Evolutionary conservation across 2,888 invertebrate genomes (phyloP), one percentile per base, ranked within the genome.

Genomic region (Zaprionus obscuricornis): DNA sequence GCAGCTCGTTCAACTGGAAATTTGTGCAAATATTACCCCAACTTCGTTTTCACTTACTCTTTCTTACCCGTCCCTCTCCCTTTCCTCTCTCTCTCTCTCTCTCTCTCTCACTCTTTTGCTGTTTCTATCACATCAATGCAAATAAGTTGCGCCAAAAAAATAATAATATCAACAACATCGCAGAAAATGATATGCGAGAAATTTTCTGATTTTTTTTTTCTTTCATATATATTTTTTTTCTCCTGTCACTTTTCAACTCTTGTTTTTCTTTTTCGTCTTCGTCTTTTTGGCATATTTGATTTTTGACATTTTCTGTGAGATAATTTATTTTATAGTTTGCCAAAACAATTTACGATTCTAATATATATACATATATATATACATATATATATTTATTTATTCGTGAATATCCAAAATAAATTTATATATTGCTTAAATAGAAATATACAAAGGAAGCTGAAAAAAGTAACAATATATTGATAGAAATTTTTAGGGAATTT

Each of bases 1-100:
- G 65, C 45, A 62, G 65, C 59, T 62, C 77, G 70, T 67, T 86
- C 77, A 67, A 69, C 81, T 85, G 81, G 73, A 86, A 77, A 79
- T 67, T 68, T 66, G 65, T 66, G 67, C 39, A 55, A 66, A 51
- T 47, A 60, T 66, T 69, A 62, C 29, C 29, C n/a, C n/a, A n/a
- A n/a, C n/a, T n/a, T n/a, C n/a, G n/a, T n/a, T n/a, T n/a, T n/a
- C n/a, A n/a, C n/a, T n/a, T n/a, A n/a, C n/a, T n/a, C 11, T 27
- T 27, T 46, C 39, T 16, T 43, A 40, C 13, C 27, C 17, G 26
- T 47, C 18, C 40, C 31, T 11, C n/a, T n/a, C 16, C 46, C 24
- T 26, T 11, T 27, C 24, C 33, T 36, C 10, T 7, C 6, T 1
- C 17, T 11, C 40, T 13, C 27, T 20, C 10, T 11, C 26, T 27